These are phyloP conservation scores for Sapayoa aenigma DNA, from an alignment of 2,113 vertebrate genomes.

Conservation along the genomic window DNA sequence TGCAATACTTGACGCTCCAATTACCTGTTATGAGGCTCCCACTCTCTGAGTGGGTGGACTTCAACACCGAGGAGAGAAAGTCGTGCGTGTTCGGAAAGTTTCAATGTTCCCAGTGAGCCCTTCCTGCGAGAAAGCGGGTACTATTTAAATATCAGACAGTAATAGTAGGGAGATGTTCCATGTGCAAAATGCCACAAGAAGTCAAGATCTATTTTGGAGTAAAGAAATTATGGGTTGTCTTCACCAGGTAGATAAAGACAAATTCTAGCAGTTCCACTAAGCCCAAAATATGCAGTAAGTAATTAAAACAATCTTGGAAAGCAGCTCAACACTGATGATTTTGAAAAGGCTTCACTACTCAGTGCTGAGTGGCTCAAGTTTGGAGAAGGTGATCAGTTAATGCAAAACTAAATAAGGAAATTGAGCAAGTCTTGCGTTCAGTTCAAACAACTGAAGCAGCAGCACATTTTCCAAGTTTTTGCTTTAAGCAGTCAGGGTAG, in stretches of 20 bases:
- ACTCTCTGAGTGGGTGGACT: constrained; percentile 49
- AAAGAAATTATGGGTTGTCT: constrained; percentile 60
- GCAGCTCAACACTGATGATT: neutral
- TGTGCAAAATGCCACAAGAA: constrained; percentile 40
- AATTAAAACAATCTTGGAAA: constrained; percentile 24
- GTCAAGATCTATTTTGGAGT: constrained; percentile 47
- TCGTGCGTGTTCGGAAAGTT: constrained; percentile 4
- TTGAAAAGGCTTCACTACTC: neutral
- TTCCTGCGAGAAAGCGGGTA: neutral
- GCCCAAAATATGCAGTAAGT: neutral
- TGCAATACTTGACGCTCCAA: neutral
- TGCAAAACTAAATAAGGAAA: neutral
- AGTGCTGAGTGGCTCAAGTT: neutral
- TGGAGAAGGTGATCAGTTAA: neutral
- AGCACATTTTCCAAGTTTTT: neutral
- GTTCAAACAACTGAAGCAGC: neutral
- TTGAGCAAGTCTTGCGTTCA: neutral
- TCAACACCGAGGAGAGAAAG: neutral
- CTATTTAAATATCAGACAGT: constrained; percentile 42
- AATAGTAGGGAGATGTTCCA: constrained; percentile 35
- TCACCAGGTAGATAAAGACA: constrained; percentile 29
- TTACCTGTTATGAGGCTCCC: constrained; percentile 46
- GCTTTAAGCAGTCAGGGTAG: neutral
- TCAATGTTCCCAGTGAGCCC: neutral
- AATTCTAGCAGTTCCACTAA: neutral